Evolutionary conservation across 2,888 invertebrate genomes (phyloP).

Genomic region (Scaptomyza cyrtandrae): DNA sequence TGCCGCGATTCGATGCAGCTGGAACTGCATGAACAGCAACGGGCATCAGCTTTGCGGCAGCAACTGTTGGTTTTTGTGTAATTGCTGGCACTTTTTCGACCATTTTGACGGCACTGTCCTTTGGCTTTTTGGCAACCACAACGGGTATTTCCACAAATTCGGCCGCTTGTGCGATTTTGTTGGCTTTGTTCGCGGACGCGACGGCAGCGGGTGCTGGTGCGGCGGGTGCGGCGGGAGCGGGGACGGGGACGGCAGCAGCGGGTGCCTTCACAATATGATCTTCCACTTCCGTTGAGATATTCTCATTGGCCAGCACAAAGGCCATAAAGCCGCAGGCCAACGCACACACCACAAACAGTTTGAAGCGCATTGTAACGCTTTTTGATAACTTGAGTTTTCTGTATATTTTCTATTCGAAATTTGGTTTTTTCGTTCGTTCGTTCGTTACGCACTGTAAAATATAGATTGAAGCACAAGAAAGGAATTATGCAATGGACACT

Average conservation of each 20-base stretch:
- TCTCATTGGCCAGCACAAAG: slow-evolving; percentile 76
- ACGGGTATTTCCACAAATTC: slow-evolving; percentile 67
- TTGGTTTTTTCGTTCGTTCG: slow-evolving; percentile 34
- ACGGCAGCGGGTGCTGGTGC: neutral
- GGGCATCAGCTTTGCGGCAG: slow-evolving; percentile 20
- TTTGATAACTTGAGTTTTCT: slow-evolving; percentile 6
- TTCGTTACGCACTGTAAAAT: slow-evolving; percentile 65
- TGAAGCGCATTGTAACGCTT: slow-evolving; percentile 74
- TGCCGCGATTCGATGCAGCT: slow-evolving; percentile 56
- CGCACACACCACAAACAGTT: slow-evolving; percentile 75
- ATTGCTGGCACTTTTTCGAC: slow-evolving; percentile 19
- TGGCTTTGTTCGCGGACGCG: slow-evolving; percentile 39
- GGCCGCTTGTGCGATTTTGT: slow-evolving; percentile 43
- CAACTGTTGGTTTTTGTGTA: slow-evolving; percentile 16
- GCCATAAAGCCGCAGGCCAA: slow-evolving; percentile 75
- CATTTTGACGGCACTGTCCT: slow-evolving; percentile 22
- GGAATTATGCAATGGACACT: slow-evolving; percentile 28
- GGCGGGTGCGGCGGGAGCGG: neutral
- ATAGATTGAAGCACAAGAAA: slow-evolving; percentile 23
- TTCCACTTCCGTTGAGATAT: slow-evolving; percentile 72
- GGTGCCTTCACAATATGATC: slow-evolving; percentile 49
- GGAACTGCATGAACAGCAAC: slow-evolving; percentile 1
- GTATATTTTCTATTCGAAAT: slow-evolving; percentile 26
- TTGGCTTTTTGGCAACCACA: slow-evolving; percentile 36
- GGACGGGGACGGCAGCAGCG: too few relatives aligned